Conservation (phyloP, 1,140 invertebrate genomes). For the Sycobia sp. region DNA sequence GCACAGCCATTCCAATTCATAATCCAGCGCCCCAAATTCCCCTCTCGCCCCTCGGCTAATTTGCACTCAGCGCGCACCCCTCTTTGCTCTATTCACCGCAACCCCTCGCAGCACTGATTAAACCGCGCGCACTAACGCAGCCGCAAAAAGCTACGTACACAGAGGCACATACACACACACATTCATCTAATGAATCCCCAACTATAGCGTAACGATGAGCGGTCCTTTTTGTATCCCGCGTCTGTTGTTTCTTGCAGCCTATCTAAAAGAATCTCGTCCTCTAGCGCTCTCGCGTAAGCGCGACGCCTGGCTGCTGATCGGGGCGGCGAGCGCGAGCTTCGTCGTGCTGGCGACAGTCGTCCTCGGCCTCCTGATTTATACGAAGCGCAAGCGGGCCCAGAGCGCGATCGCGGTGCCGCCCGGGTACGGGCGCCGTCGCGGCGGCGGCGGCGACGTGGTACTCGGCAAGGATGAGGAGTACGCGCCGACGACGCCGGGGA, state of each 20-base stretch:
- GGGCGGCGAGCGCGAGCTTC: constrained; percentile 66
- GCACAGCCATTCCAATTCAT: no score
- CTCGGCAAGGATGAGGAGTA: constrained; percentile 49
- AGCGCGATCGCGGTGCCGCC: constrained; percentile 48
- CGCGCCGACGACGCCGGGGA: constrained; percentile 37
- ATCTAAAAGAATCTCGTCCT: constrained; percentile 69
- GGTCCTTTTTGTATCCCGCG: constrained; percentile 7
- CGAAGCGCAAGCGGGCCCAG: constrained; percentile 64
- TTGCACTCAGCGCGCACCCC: no score
- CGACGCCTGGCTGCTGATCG: constrained; percentile 70
- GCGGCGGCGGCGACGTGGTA: no score
- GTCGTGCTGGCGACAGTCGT: constrained; percentile 69
- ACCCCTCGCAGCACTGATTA: no score
- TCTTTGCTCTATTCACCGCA: no score
- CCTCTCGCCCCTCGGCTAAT: no score
- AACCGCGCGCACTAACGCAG: no score
- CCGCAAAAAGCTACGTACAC: no score
- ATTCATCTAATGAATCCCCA: no score
- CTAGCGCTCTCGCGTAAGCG: constrained; percentile 68
- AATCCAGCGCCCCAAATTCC: no score
- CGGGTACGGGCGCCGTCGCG: constrained; percentile 38
- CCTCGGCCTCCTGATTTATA: constrained; percentile 66
- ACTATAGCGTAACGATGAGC: neutral
- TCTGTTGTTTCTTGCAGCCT: constrained; percentile 64
- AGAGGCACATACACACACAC: no score